These are phyloP conservation scores for Neosilurus mollespiculum DNA, from an alignment of 2,797 vertebrate genomes.

Conservation along the genomic window DNA sequence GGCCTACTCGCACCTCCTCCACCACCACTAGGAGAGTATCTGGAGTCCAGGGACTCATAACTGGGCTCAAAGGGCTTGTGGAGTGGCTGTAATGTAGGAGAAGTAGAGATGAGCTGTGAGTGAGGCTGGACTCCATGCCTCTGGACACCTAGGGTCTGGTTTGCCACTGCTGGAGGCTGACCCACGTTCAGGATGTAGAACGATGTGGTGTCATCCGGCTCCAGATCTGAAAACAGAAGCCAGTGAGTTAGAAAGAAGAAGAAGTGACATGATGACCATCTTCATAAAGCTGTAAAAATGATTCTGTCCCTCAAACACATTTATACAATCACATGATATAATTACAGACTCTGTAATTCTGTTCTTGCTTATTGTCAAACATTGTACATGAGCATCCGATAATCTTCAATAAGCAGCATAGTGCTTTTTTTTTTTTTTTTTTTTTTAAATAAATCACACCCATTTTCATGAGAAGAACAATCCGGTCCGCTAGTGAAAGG, in stretches of 20 bases:
- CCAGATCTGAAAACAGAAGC: conserved; percentile 78
- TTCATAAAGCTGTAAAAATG: not conserved
- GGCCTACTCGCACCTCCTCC: conserved; percentile 69
- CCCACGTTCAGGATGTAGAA: conserved; percentile 96
- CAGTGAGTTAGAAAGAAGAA: conserved; percentile 4
- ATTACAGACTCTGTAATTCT: not conserved
- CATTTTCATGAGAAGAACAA: not conserved
- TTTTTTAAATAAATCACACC: too few relatives aligned
- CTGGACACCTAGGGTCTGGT: conserved; percentile 85
- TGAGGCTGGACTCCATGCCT: conserved; percentile 87
- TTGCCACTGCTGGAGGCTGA: conserved; percentile 83
- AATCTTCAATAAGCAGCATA: not conserved
- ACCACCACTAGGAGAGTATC: conserved; percentile 77
- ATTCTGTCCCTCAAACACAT: not conserved
- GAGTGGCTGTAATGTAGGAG: conserved; percentile 80
- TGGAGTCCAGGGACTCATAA: conserved; percentile 79
- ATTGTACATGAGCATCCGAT: too few relatives aligned
- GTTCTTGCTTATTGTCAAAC: not conserved
- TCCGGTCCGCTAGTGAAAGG: too few relatives aligned
- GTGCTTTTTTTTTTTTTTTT: not conserved
- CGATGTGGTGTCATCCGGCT: conserved; percentile 91
- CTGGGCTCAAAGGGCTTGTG: conserved; percentile 81
- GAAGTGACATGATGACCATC: not conserved
- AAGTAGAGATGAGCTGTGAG: conserved; percentile 81
- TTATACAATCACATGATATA: not conserved